Evolutionary conservation across 2,797 vertebrate species (phyloP).

Genomic region (Threskiornis aethiopicus): DNA sequence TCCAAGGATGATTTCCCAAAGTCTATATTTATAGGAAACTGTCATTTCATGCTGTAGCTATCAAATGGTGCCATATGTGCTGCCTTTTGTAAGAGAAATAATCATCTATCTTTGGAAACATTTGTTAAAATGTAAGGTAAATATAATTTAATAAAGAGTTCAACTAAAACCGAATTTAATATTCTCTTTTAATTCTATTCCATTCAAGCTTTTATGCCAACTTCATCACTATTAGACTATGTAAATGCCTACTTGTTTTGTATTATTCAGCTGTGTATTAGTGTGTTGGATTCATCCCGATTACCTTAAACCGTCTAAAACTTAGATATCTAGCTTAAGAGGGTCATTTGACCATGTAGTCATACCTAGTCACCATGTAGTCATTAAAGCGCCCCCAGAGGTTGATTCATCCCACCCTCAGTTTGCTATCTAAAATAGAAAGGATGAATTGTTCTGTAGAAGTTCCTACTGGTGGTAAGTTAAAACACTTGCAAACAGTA

Average conservation of each 20-base stretch:
- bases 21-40: background rate
- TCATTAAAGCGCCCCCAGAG: background rate
- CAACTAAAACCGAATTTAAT: background rate
- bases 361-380: background rate
- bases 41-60: background rate
- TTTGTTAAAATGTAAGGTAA: conserved; percentile 12
- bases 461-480: background rate
- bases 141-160: background rate
- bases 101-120: conserved; percentile 6
- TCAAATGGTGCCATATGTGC: conserved; percentile 21
- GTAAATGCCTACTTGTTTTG: background rate
- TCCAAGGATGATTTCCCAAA: conserved; percentile 14
- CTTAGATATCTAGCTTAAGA: background rate
- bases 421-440: background rate
- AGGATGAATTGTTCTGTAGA: background rate
- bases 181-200: background rate
- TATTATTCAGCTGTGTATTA: background rate
- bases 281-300: background rate
- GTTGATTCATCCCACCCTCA: background rate
- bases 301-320: background rate
- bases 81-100: conserved; percentile 40
- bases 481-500: background rate
- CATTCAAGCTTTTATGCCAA: background rate
- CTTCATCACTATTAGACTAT: background rate
- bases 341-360: background rate